phyloP scores from a whole-genome alignment of 1,140 invertebrate species.

The Ceratosolen fusciceps region DNA sequence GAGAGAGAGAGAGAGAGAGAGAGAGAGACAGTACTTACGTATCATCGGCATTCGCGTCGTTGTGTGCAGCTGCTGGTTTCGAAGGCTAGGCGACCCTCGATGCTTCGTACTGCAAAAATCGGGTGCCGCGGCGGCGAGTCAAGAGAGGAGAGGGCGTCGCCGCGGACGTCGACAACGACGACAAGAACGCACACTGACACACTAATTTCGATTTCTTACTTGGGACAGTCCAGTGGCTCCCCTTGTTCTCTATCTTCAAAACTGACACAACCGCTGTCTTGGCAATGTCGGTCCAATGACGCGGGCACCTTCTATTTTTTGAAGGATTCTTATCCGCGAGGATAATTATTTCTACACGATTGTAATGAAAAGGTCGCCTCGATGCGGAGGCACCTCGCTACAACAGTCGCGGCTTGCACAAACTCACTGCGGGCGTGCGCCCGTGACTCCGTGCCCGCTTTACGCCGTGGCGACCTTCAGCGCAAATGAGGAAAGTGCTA shows the following conservation, averaged over 20 bases:
- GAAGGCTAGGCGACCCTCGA: background rate
- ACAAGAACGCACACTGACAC: background rate
- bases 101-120: background rate
- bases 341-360: no score
- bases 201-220: background rate
- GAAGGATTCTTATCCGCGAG: no score
- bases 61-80: background rate
- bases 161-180: background rate
- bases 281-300: constrained; percentile 35
- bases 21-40: no score
- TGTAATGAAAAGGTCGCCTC: no score
- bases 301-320: background rate
- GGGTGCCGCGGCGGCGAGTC: background rate
- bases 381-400: background rate
- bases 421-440: constrained; percentile 5
- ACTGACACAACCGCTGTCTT: no score
- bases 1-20: no score
- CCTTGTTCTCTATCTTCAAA: background rate
- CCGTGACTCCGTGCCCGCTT: background rate
- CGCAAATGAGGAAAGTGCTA: background rate
- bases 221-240: constrained; percentile 15
- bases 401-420: background rate
- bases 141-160: background rate
- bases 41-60: background rate
- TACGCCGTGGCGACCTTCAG: background rate